Percentiles rank a stretch among this genome's conserved stretches.
Conservation (phyloP, 2,888 invertebrate species). For the Suillia variegata region DNA sequence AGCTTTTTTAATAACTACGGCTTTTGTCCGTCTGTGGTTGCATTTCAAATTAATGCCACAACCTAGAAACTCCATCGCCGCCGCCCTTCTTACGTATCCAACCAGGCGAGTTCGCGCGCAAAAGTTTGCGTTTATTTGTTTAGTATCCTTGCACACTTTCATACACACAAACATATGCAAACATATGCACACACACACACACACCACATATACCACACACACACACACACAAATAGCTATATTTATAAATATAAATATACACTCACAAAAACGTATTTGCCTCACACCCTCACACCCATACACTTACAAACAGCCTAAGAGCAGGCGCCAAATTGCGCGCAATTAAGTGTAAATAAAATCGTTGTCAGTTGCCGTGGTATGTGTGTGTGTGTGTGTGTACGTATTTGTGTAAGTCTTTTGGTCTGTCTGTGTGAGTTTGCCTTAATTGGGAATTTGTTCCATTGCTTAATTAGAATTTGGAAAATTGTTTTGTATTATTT, state of each 20-base stretch:
- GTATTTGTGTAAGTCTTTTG: conserved; percentile 7
- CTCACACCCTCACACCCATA: neutral
- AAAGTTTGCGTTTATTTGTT: conserved; percentile 40
- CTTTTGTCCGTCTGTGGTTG: neutral
- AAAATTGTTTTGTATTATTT: conserved; percentile 41
- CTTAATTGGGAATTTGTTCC: conserved; percentile 49
- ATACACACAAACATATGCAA: conserved; percentile 9
- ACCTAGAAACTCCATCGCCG: no score
- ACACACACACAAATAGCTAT: neutral
- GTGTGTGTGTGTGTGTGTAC: conserved; percentile 12
- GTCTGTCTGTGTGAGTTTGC: conserved; percentile 21
- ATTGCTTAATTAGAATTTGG: conserved; percentile 43
- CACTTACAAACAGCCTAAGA: conserved; percentile 1
- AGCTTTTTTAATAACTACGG: neutral
- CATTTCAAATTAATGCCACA: no score
- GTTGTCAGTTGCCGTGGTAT: conserved; percentile 28
- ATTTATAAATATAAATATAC: no score
- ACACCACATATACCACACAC: no score
- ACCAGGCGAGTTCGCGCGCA: neutral
- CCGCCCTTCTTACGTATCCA: neutral
- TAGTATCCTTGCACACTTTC: conserved; percentile 33
- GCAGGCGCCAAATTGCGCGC: conserved; percentile 40
- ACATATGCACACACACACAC: no score
- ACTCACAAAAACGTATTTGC: neutral
- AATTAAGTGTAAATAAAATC: conserved; percentile 45